These are phyloP conservation scores for Eulimnadia texana DNA, from an alignment of 1,140 invertebrate species.

Conservation along the genomic window DNA sequence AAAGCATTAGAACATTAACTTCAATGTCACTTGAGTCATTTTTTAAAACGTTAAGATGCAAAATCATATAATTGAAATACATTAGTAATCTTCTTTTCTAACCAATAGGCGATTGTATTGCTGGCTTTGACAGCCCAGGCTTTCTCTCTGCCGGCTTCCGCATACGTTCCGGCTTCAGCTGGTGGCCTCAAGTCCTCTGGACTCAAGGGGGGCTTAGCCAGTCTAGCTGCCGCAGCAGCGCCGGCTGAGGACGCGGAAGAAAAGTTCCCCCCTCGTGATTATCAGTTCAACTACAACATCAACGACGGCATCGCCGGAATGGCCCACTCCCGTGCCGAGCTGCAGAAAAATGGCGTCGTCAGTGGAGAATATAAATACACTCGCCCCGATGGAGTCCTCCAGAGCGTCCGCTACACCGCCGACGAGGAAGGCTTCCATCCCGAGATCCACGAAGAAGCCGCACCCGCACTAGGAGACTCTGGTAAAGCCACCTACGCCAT, in stretches of 20 bases:
- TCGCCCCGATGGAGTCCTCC: conserved; percentile 12
- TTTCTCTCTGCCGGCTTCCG: background rate
- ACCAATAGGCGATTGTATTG: conserved; percentile 6
- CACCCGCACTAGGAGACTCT: background rate
- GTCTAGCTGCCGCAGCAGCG: too few relatives aligned
- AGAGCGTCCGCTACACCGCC: conserved; percentile 13
- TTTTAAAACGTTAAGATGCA: too few relatives aligned
- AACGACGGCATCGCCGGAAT: conserved; percentile 13
- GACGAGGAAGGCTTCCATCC: conserved; percentile 14
- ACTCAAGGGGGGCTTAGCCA: too few relatives aligned
- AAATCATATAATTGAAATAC: too few relatives aligned
- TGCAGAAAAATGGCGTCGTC: conserved; percentile 13
- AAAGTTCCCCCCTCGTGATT: conserved; percentile 5
- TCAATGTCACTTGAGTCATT: too few relatives aligned
- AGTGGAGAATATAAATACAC: conserved; percentile 9
- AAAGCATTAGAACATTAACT: too few relatives aligned
- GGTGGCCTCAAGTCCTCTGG: too few relatives aligned
- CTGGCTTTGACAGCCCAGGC: background rate
- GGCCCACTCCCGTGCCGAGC: conserved; percentile 3
- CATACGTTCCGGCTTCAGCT: background rate
- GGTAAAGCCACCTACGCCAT: conserved; percentile 6
- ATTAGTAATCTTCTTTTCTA: too few relatives aligned
- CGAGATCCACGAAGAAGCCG: conserved; percentile 9
- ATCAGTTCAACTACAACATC: conserved; percentile 15
- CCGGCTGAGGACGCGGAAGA: too few relatives aligned